Evolutionary conservation across 2,888 invertebrate species (phyloP), one percentile per base, ranked within the genome.

Genomic region (Idaea biselata): DNA sequence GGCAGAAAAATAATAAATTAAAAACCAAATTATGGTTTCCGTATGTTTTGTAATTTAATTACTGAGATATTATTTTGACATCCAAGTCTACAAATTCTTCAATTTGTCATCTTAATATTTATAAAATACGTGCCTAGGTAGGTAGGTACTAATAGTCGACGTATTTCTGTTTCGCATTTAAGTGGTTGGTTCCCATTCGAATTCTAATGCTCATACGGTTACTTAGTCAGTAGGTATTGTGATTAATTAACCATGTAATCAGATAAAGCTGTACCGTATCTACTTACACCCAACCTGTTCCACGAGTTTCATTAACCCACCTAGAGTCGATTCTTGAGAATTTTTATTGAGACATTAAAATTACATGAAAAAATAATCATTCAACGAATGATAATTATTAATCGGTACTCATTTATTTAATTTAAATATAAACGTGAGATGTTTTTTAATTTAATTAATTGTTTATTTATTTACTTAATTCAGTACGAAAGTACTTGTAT

Each of bases 231-330:
- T 44, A 44, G 44, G 44, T 11, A 44, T 44, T 44, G 44, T 44
- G 44, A 44, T 44, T 44, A 44, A 44, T 44, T 64, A 67, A 66
- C 63, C 63, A 66, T 63, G 63, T 66, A 66, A 66, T 66, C 61
- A 61, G 63, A 60, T 59, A 55, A 62, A 64, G 33, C 61, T 67
- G 66, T 60, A 63, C 61, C 59, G 59, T 58, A 59, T 59, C 58
- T 61, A 63, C 44, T 44, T 44, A 44, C 44, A 8, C 11, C 3
- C 25, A 67, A 67, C 66, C 66, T 60, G 66, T 67, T 67, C 55
- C 60, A 61, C 66, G 60, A 61, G 66, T 67, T 66, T 60, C 44
- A 44, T 44, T 44, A 44, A 44, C 44, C 44, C 11, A 44, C 44
- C 44, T 44, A 44, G 44, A 44, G 44, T 3, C 44, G 44, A 44